Conservation (phyloP, 2,888 invertebrate species). For the Xestoiulus laeticollis region DNA sequence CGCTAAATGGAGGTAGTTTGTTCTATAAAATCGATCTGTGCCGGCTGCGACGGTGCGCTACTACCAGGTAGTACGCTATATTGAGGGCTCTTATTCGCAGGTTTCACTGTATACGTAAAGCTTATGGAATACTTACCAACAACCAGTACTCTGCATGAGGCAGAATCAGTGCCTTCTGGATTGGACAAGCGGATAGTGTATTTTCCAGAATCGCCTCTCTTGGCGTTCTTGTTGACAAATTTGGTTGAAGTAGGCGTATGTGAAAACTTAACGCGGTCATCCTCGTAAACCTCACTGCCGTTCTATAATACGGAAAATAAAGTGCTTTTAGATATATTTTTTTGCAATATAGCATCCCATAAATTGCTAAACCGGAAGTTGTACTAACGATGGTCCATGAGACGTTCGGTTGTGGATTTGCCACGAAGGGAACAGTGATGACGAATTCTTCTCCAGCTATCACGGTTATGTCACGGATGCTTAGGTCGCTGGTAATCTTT, state of each 20-base stretch:
- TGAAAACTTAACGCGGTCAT: slow-evolving; percentile 86
- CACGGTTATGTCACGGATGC: slow-evolving; percentile 91
- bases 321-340: too few relatives aligned
- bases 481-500: slow-evolving; percentile 91
- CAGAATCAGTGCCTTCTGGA: slow-evolving; percentile 89
- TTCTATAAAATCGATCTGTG: too few relatives aligned
- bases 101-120: neutral
- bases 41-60: too few relatives aligned
- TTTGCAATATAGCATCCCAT: too few relatives aligned
- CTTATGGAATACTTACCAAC: slow-evolving; percentile 66
- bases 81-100: too few relatives aligned
- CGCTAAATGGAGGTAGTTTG: too few relatives aligned
- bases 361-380: neutral
- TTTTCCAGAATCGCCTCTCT: slow-evolving; percentile 89
- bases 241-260: slow-evolving; percentile 81
- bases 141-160: slow-evolving; percentile 82
- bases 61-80: too few relatives aligned
- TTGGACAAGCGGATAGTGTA: slow-evolving; percentile 92
- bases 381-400: slow-evolving; percentile 78
- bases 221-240: slow-evolving; percentile 87
- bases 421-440: slow-evolving; percentile 93
- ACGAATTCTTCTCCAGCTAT: slow-evolving; percentile 96
- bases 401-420: slow-evolving; percentile 88
- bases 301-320: slow-evolving; percentile 66
- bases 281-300: slow-evolving; percentile 81